A percentile compares a stretch with the other conserved stretches of the same genome.
These are phyloP conservation scores for Phyllopteryx taeniolatus DNA, from an alignment of 2,113 vertebrate species.

Conservation along the genomic window DNA sequence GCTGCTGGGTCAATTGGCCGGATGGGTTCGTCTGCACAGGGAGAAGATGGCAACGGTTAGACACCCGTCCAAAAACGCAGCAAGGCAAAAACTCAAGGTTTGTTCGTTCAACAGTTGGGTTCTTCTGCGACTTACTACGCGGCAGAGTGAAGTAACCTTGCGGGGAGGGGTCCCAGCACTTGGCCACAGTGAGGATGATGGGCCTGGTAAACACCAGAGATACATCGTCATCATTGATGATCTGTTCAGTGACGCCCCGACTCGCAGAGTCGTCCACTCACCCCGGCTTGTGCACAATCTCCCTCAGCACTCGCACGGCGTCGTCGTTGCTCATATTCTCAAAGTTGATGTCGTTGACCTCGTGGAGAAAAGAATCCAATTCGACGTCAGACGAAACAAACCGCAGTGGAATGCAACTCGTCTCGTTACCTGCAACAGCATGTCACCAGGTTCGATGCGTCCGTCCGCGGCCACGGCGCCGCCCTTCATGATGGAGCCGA, in stretches of 20 bases:
- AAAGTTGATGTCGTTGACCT: conserved; percentile 92
- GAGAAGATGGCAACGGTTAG: background rate
- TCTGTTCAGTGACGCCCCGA: background rate
- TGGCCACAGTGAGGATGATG: conserved; percentile 87
- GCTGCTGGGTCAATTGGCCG: conserved; percentile 87
- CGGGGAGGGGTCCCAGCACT: conserved; percentile 89
- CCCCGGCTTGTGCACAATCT: conserved; percentile 89
- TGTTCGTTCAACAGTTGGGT: background rate
- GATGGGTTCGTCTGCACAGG: conserved; percentile 81
- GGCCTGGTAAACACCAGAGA: conserved; percentile 66
- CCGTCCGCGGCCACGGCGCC: conserved; percentile 88
- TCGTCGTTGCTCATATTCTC: conserved; percentile 93
- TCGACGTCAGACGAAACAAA: background rate
- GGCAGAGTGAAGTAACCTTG: conserved; percentile 89
- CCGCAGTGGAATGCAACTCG: background rate
- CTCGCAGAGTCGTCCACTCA: conserved; percentile 45
- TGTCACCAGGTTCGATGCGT: conserved; percentile 88
- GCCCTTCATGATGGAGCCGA: conserved; percentile 92
- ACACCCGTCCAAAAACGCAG: background rate
- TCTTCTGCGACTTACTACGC: conserved; percentile 75
- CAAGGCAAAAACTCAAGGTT: background rate
- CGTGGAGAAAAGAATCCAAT: background rate
- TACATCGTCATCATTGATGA: background rate
- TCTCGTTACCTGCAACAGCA: conserved; percentile 82
- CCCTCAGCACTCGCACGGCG: conserved; percentile 83